Base-by-base conservation (phyloP, 64 coral and sea anemone species). In the Actinia equina region DNA sequence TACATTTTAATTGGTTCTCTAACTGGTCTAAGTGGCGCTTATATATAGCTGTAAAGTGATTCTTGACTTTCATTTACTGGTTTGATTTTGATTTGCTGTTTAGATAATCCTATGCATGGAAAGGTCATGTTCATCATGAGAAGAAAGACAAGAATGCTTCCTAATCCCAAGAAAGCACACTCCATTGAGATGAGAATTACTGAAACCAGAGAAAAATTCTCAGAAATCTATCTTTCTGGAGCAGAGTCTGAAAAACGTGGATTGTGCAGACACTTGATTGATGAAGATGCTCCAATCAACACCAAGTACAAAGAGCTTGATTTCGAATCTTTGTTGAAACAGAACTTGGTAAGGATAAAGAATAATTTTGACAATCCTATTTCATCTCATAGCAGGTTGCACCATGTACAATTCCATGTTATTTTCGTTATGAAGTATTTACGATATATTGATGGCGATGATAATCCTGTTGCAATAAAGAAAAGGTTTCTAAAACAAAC, bases 261-360 rank as follows among this genome's bases (percentile, higher is more conserved):
- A 37, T 51, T 88, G 16, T 89, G 88, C 27, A 57, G 43, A 2
- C 17, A 25, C 3, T 26, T 90, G 17, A 77, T 93, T 25, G 51
- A 56, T 70, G 16, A 83, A 12, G 60, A 83, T 58, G 69, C 57
- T 11, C 18, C 46, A 55, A 71, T 96, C 58, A 87, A 87, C 43
- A 53, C 25, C 11, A 96, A 96, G 88, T 96, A 96, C 79, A 71
- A 79, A 71, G 85, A 93, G 59, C 91, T 96, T 55, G 80, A 96
- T 82, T 87, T 96, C 1, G 23, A 59, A n/a, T 53, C 45, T 83
- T 62, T 96, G 44, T 43, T 96, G 52, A 84, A 93, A 7, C 17
- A 82, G 41, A 96, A 96, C 65, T 51, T 86, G 77, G 94, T 96
- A 16, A 71, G 85, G n/a, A 15, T 74, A 10, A 74, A 22, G 54